Percentiles rank a stretch among this genome's conserved stretches.
phyloP scores from a whole-genome alignment of 2,797 vertebrate genomes.

The Xiphorhynchus erythropygius region DNA sequence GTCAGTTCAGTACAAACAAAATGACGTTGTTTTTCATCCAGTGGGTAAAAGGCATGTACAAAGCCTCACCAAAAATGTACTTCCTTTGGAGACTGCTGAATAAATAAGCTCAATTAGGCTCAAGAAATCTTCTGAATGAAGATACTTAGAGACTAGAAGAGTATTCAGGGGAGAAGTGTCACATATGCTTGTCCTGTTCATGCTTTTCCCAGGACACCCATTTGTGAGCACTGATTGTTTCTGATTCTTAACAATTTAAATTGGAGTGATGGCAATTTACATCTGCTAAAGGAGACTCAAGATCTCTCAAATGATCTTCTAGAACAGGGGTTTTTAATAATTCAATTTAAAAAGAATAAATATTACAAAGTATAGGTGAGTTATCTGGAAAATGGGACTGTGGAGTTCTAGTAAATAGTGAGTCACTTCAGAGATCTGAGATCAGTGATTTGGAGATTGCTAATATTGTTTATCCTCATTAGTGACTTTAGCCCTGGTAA shows the following conservation, averaged over 20 bases:
- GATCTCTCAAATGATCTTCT: not conserved
- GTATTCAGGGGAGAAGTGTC: not conserved
- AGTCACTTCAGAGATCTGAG: not conserved
- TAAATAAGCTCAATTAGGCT: not conserved
- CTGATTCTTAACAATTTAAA: not conserved
- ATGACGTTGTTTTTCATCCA: not conserved
- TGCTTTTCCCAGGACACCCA: not conserved
- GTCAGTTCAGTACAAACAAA: not conserved
- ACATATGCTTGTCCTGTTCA: not conserved
- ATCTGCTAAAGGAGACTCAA: not conserved
- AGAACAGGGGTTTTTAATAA: accelerated
- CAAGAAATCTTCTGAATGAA: not conserved
- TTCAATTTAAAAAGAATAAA: not conserved
- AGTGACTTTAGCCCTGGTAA: not conserved
- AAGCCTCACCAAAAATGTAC: not conserved
- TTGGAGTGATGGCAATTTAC: not conserved
- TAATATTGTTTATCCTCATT: not conserved
- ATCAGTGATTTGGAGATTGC: not conserved
- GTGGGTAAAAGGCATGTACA: not conserved
- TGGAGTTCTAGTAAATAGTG: not conserved
- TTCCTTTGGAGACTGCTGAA: not conserved
- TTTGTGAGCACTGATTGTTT: not conserved
- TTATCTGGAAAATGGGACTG: not conserved
- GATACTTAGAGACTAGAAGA: not conserved
- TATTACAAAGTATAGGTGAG: not conserved